Conservation (phyloP, 2,113 vertebrate genomes). For the Corythaixoides concolor region DNA sequence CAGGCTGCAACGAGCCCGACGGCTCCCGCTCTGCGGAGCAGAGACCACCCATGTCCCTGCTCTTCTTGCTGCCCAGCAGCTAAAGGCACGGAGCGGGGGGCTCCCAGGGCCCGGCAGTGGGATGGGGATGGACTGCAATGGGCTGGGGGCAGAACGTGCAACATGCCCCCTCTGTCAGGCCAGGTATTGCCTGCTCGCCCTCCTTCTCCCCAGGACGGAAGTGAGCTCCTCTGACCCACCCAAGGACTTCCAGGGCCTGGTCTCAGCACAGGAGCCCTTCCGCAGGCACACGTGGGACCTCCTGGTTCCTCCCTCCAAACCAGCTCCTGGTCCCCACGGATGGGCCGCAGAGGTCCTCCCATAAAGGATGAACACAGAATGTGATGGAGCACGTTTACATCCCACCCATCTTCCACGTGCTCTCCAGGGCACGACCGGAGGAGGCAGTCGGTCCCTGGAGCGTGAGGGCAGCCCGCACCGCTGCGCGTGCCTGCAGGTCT, state of each 20-base stretch:
- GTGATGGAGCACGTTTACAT: accelerated
- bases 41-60: accelerated
- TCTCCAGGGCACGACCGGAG: neutral
- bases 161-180: neutral
- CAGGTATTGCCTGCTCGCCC: neutral
- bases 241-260: neutral
- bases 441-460: neutral
- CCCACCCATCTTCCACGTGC: neutral
- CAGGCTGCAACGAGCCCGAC: accelerated
- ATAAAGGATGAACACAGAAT: neutral
- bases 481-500: accelerated
- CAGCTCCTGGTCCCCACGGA: neutral
- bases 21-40: accelerated
- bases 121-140: neutral
- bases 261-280: neutral
- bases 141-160: accelerated
- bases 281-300: neutral
- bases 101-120: accelerated
- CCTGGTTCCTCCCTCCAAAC: neutral
- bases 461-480: neutral
- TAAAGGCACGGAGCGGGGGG: neutral
- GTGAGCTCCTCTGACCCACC: neutral
- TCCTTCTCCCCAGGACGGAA: neutral
- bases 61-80: neutral
- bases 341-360: neutral